A percentile compares a stretch with the other conserved stretches of the same genome.
Conservation (phyloP, 2,113 vertebrate species). For the Oryzias celebensis region DNA sequence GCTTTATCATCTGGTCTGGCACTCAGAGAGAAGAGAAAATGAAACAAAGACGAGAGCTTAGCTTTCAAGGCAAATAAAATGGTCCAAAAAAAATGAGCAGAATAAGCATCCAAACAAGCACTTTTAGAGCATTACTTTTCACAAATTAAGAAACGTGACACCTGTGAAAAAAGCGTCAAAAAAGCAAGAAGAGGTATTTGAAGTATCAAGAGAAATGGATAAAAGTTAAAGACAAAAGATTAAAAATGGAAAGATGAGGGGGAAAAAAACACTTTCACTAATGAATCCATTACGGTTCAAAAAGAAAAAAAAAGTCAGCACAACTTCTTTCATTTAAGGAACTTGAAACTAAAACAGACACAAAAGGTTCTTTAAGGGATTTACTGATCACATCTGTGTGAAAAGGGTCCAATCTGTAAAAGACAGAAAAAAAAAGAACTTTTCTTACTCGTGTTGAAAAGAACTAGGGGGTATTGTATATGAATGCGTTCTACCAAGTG, state of each 20-base stretch:
- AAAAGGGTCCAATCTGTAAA: slow-evolving; percentile 6
- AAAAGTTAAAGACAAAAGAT: neutral
- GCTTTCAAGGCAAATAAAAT: slow-evolving; percentile 1
- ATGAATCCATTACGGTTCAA: no score
- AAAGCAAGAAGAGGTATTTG: neutral
- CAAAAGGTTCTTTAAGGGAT: slow-evolving; percentile 36
- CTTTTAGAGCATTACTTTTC: neutral
- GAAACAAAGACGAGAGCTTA: slow-evolving; percentile 8
- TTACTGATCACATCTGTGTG: slow-evolving; percentile 18
- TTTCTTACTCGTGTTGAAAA: neutral
- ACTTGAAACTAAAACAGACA: slow-evolving; percentile 22
- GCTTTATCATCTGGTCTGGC: slow-evolving; percentile 53
- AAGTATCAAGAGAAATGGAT: neutral
- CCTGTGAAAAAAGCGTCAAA: neutral
- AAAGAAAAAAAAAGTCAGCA: neutral
- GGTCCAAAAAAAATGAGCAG: slow-evolving; percentile 8
- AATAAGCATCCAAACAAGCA: slow-evolving; percentile 20
- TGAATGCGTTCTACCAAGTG: neutral
- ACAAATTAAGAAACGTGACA: no score
- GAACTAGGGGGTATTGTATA: neutral
- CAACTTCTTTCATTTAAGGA: slow-evolving; percentile 28
- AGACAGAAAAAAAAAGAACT: neutral
- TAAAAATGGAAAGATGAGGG: neutral
- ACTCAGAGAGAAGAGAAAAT: slow-evolving; percentile 7
- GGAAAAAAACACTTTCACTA: neutral